phyloP scores from a whole-genome alignment of 2,113 vertebrate genomes.

The Pteronura brasiliensis region DNA sequence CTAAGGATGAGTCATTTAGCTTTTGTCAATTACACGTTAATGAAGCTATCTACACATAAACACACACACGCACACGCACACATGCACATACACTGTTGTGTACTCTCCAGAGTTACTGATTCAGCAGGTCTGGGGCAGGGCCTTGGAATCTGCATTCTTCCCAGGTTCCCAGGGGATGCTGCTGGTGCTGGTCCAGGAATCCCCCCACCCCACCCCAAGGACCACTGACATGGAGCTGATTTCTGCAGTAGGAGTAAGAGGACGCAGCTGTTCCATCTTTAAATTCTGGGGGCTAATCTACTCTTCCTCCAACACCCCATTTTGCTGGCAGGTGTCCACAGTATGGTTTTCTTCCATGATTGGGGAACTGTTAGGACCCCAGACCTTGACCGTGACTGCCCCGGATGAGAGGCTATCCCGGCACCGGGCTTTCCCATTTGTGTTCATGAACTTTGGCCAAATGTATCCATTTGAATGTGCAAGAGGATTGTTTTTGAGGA shows the following conservation, averaged over 20 bases:
- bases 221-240: rapidly evolving
- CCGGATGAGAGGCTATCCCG: background rate
- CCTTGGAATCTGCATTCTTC: background rate
- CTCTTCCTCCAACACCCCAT: background rate
- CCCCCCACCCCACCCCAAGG: background rate
- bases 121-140: background rate
- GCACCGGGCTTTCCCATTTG: background rate
- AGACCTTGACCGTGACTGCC: background rate
- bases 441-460: background rate
- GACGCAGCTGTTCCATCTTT: rapidly evolving
- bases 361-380: background rate
- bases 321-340: rapidly evolving
- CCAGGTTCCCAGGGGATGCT: background rate
- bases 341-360: background rate
- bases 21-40: background rate
- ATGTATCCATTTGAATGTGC: background rate
- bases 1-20: background rate
- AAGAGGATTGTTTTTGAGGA: background rate
- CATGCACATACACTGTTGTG: no score
- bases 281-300: background rate
- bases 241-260: background rate
- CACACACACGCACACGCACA: no score
- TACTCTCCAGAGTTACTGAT: rapidly evolving
- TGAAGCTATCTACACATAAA: background rate
- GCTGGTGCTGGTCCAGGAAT: background rate